Evolutionary conservation across 2,888 invertebrate species (phyloP).

Genomic region (Notodonta ziczac): DNA sequence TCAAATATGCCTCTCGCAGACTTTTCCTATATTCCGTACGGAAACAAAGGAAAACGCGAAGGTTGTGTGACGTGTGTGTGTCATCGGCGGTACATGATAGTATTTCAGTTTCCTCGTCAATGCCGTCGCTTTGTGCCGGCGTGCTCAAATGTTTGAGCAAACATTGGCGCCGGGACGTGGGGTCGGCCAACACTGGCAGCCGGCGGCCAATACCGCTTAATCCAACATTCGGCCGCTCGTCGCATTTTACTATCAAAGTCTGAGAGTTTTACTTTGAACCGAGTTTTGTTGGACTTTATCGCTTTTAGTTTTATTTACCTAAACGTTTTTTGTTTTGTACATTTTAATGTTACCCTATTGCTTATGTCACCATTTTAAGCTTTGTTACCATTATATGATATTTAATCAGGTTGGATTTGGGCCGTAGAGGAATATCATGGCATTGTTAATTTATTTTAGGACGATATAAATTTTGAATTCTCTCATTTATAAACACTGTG

Average conservation of each 20-base stretch:
- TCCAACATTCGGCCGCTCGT: constrained; percentile 63
- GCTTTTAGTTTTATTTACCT: constrained; percentile 56
- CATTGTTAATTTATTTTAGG: constrained; percentile 47
- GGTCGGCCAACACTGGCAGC: constrained; percentile 53
- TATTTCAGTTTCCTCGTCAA: constrained; percentile 56
- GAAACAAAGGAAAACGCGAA: constrained; percentile 41
- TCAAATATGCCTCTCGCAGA: constrained; percentile 32
- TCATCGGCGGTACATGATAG: constrained; percentile 45
- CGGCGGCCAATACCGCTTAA: constrained; percentile 39
- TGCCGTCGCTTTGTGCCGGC: constrained; percentile 54
- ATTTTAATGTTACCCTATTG: constrained; percentile 59
- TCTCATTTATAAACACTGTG: constrained; percentile 2
- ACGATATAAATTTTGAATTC: background rate
- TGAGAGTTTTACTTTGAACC: constrained; percentile 54
- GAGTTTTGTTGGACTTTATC: constrained; percentile 61
- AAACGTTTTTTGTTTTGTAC: constrained; percentile 58
- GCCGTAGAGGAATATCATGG: constrained; percentile 41
- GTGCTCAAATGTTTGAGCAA: constrained; percentile 29
- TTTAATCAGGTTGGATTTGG: constrained; percentile 49
- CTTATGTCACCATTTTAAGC: constrained; percentile 71
- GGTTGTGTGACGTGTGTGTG: constrained; percentile 43
- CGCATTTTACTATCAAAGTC: constrained; percentile 68
- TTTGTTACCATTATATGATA: constrained; percentile 73
- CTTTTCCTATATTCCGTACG: constrained; percentile 32
- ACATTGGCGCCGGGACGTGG: constrained; percentile 13